Base-by-base conservation (phyloP, 30 jellyfish, hydroid and myxozoan genomes). In the Chrysaora quinquecirrha region DNA sequence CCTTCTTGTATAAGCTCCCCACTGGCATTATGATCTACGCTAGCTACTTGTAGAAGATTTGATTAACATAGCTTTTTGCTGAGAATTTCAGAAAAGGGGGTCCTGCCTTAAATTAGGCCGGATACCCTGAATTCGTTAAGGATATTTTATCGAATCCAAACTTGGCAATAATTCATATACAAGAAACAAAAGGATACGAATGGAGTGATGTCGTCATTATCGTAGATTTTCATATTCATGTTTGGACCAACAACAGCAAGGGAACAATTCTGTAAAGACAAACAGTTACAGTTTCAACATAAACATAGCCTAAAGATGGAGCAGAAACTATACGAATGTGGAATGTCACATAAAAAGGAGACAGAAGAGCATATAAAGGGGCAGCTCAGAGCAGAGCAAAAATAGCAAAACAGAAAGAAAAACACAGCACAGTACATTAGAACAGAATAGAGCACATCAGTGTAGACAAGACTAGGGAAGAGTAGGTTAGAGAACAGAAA, bases 221-320 rank as follows among this genome's bases (percentile, higher is more conserved):
- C 97, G 35, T 87, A 65, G 43, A 92, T 60, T 27, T 90, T 87
- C 67, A 87, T 63, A 34, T 34, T 52, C 80, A 78, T 80, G 38
- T 86, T 90, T n/a, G 88, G 80, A 1, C 98, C 98, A 33, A 92
- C 98, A 27, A 92, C 93, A 34, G 98, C 98, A 62, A 92, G 35
- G 12, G 98, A 87, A 67, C 97, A 87, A 64, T 92, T 92, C 98
- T 92, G 77, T 1, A 33, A 75, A 48, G 21, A 50, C 30, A 76
- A 78, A 91, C n/a, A n/a, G n/a, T n/a, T n/a, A n/a, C n/a, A n/a
- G n/a, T n/a, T n/a, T n/a, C n/a, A n/a, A n/a, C n/a, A n/a, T n/a
- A n/a, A n/a, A n/a, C n/a, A n/a, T n/a, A n/a, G n/a, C n/a, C n/a
- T n/a, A n/a, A n/a, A n/a, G n/a, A n/a, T n/a, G n/a, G n/a, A n/a